phyloP scores from a whole-genome alignment of 2,113 vertebrate species.

The Haemorhous mexicanus region DNA sequence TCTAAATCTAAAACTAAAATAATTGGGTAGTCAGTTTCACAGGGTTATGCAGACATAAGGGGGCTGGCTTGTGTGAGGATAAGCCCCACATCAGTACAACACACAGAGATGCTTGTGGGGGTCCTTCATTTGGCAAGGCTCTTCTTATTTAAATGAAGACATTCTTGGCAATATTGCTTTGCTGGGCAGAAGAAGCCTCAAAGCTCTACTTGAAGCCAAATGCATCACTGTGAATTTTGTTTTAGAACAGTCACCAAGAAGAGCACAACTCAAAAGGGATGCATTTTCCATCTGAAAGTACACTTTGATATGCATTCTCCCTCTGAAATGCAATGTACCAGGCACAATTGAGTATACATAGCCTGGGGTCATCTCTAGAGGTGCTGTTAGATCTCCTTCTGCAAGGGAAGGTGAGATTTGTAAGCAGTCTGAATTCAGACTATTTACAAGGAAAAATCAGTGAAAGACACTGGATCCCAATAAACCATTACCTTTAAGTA shows the following conservation, averaged over 20 bases:
- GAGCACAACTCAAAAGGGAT: background rate
- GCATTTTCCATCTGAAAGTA: background rate
- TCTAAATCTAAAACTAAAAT: background rate
- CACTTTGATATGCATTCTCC: background rate
- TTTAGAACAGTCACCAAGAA: background rate
- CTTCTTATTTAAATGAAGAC: conserved; percentile 21
- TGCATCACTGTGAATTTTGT: background rate
- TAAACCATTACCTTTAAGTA: background rate
- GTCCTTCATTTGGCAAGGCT: background rate
- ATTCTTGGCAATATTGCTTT: background rate
- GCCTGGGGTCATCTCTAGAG: background rate
- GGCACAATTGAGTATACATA: background rate
- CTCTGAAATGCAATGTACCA: background rate
- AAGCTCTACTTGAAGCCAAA: background rate
- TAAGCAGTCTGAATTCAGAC: background rate
- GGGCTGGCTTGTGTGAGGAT: background rate
- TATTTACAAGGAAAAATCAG: background rate
- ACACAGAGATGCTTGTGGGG: background rate
- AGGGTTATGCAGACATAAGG: background rate
- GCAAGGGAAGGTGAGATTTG: background rate
- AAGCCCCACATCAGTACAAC: background rate
- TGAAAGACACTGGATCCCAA: background rate
- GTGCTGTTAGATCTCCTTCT: background rate
- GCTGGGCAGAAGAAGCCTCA: background rate
- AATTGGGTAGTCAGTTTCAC: background rate